phyloP scores from a whole-genome alignment of 2,113 vertebrate genomes.

The Sapayoa aenigma region DNA sequence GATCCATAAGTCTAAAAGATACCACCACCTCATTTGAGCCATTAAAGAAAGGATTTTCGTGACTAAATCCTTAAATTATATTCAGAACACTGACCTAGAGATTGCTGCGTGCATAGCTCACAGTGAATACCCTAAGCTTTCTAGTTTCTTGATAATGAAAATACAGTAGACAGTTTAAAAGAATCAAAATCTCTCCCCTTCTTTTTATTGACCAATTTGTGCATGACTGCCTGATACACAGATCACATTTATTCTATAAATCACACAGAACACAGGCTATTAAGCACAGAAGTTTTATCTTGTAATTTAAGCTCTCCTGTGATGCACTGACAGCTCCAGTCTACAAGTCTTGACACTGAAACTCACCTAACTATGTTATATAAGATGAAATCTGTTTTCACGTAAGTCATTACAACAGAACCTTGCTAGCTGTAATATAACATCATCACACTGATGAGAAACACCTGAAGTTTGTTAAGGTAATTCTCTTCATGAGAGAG shows the following conservation, averaged over 20 bases:
- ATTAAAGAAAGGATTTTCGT: not conserved
- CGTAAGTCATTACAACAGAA: not conserved
- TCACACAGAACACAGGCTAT: not conserved
- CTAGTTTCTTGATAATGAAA: not conserved
- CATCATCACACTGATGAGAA: not conserved
- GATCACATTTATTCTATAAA: not conserved
- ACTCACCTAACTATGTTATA: not conserved
- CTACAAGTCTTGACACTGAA: not conserved
- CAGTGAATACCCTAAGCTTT: not conserved
- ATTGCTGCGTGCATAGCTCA: not conserved
- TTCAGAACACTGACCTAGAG: not conserved
- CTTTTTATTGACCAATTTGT: not conserved
- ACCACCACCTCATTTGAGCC: not conserved
- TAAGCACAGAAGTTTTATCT: not conserved
- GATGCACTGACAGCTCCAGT: not conserved
- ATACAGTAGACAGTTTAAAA: not conserved
- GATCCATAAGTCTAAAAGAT: not conserved
- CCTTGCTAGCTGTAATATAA: not conserved
- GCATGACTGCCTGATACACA: not conserved
- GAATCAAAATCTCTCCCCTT: not conserved
- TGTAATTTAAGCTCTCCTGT: not conserved
- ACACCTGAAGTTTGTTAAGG: not conserved
- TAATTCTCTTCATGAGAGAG: not conserved
- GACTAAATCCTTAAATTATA: not conserved
- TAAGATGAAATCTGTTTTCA: not conserved